Conservation (phyloP, 2,888 invertebrate species). For the Chaitophorus viminalis region DNA sequence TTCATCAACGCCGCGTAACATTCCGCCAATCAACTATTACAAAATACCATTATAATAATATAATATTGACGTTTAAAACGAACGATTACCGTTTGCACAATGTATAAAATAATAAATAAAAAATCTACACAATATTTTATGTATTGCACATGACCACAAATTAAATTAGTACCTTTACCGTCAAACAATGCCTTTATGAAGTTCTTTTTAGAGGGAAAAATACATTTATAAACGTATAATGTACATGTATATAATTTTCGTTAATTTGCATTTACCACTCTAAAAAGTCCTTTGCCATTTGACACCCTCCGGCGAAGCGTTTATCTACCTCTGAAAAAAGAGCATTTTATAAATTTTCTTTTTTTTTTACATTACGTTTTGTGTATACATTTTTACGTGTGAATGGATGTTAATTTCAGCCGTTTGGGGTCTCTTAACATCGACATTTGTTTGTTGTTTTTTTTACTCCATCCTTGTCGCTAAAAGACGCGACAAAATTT, state of each 20-base stretch:
- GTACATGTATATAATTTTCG: not conserved
- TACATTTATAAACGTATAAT: not conserved
- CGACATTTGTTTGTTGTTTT: conserved; percentile 27
- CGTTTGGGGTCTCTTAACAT: conserved; percentile 25
- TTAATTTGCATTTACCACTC: conserved; percentile 50
- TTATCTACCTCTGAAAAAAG: conserved; percentile 40
- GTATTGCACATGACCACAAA: not conserved
- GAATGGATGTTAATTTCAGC: conserved; percentile 45
- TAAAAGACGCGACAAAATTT: conserved; percentile 11
- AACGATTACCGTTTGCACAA: no score
- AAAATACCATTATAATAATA: not conserved
- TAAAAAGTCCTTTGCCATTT: conserved; percentile 38
- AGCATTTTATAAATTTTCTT: conserved; percentile 18
- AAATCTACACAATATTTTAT: no score
- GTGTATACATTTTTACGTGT: conserved; percentile 16
- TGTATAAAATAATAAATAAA: no score
- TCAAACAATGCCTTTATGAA: not conserved
- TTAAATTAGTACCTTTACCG: not conserved
- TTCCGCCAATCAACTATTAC: not conserved
- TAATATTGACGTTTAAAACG: conserved; percentile 2
- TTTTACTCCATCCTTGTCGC: not conserved
- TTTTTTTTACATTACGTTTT: conserved; percentile 5
- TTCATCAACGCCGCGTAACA: not conserved
- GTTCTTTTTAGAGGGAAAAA: not conserved
- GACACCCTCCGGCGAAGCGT: conserved; percentile 41